Evolutionary conservation across 2,888 invertebrate species (phyloP).

Genomic region (Teleogryllus oceanicus): DNA sequence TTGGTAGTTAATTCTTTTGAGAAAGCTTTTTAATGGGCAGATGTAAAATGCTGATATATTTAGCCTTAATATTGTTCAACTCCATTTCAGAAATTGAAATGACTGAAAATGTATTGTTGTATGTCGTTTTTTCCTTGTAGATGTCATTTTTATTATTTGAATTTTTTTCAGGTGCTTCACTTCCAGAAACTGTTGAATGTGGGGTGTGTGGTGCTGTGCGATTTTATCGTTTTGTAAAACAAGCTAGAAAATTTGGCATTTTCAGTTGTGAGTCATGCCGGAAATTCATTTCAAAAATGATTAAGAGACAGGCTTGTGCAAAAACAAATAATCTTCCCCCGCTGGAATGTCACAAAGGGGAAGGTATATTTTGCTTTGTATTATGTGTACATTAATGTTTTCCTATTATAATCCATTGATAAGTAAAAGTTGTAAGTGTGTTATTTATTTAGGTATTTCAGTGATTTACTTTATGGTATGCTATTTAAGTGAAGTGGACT

Average conservation of each 20-base stretch:
- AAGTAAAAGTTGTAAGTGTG: background rate
- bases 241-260: constrained; percentile 79
- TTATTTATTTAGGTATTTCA: background rate
- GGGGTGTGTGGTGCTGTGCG: constrained; percentile 76
- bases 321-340: constrained; percentile 54
- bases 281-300: constrained; percentile 80
- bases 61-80: no score
- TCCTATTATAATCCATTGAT: background rate
- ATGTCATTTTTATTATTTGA: no score
- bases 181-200: constrained; percentile 56
- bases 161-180: background rate
- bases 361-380: constrained; percentile 48
- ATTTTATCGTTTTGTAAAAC: constrained; percentile 71
- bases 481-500: background rate
- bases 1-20: no score
- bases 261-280: constrained; percentile 82
- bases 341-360: constrained; percentile 66
- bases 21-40: no score
- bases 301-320: constrained; percentile 63
- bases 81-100: no score
- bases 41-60: no score
- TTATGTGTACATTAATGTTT: constrained; percentile 6
- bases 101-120: no score
- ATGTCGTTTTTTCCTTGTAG: no score
- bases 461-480: background rate